These are phyloP conservation scores for Deroptyus accipitrinus DNA, from an alignment of 2,113 vertebrate genomes.

Conservation along the genomic window DNA sequence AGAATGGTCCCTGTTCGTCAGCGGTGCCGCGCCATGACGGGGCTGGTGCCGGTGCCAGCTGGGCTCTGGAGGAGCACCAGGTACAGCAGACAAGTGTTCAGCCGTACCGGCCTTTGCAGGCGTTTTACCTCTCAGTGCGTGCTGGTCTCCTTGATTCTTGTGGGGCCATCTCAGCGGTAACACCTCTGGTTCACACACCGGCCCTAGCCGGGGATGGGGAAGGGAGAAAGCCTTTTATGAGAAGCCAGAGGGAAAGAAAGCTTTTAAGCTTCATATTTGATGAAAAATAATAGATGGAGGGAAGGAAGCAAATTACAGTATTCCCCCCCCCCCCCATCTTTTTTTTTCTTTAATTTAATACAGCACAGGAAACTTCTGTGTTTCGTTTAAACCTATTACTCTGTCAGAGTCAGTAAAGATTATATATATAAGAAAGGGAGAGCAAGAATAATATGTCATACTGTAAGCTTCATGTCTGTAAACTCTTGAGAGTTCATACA, in stretches of 20 bases:
- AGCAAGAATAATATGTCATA: accelerated
- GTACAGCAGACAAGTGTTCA: accelerated
- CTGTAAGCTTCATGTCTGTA: not conserved
- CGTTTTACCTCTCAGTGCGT: accelerated
- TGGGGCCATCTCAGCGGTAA: accelerated
- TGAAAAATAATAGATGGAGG: not conserved
- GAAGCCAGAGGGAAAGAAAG: too few relatives aligned
- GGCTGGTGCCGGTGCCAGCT: accelerated
- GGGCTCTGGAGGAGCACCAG: accelerated
- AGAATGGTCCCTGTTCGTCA: accelerated
- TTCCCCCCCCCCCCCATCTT: not conserved
- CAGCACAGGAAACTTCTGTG: not conserved
- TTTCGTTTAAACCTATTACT: not conserved
- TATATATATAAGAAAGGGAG: not conserved
- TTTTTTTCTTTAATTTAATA: not conserved
- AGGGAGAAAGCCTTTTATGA: not conserved
- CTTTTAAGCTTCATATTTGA: accelerated
- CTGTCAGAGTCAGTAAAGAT: not conserved
- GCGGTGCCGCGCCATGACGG: not conserved
- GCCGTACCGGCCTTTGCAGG: too few relatives aligned
- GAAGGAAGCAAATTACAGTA: not conserved
- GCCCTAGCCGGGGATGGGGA: not conserved
- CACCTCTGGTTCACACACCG: accelerated
- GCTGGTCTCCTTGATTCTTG: not conserved
- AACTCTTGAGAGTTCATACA: not conserved